These are phyloP conservation scores for Cotesia vestalis DNA, from an alignment of 1,140 invertebrate genomes.

Conservation along the genomic window DNA sequence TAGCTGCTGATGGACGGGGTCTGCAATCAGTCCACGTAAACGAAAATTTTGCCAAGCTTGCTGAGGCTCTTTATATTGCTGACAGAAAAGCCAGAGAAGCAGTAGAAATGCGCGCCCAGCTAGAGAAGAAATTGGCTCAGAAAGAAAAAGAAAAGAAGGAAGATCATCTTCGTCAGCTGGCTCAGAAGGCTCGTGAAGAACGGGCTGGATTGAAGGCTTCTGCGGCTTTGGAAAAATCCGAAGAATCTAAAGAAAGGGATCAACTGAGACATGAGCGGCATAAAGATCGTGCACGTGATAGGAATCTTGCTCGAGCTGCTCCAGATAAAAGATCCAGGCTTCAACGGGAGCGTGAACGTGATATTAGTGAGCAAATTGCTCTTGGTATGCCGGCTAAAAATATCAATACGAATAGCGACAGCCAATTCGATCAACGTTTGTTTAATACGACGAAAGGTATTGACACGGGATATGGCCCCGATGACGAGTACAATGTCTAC, in stretches of 20 bases:
- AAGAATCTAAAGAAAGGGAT: constrained; percentile 88
- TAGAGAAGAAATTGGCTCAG: constrained; percentile 96
- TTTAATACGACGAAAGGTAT: constrained; percentile 97
- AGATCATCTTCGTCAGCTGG: constrained; percentile 90
- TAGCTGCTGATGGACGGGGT: constrained; percentile 97
- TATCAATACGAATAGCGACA: constrained; percentile 74
- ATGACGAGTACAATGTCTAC: constrained; percentile 98
- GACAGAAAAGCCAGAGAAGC: constrained; percentile 97
- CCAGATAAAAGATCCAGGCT: constrained; percentile 93
- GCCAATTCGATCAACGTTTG: constrained; percentile 94
- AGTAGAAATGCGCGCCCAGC: constrained; percentile 93
- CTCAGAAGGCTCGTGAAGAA: constrained; percentile 95
- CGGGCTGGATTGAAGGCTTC: constrained; percentile 81
- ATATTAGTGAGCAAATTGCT: constrained; percentile 99
- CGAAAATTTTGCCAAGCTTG: constrained; percentile 98
- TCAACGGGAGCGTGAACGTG: constrained; percentile 91
- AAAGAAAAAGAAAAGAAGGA: constrained; percentile 99
- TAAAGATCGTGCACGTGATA: constrained; percentile 89
- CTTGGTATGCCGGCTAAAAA: constrained; percentile 92
- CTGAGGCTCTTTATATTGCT: constrained; percentile 97
- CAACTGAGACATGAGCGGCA: constrained; percentile 89
- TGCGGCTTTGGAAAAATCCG: constrained; percentile 67
- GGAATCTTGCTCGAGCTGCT: constrained; percentile 91
- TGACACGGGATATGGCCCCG: constrained; percentile 96
- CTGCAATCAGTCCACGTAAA: constrained; percentile 98